Percentiles rank a stretch among this genome's conserved stretches.
These are phyloP conservation scores for Drosophila peninsularis DNA, from an alignment of 2,888 invertebrate genomes.

Conservation along the genomic window DNA sequence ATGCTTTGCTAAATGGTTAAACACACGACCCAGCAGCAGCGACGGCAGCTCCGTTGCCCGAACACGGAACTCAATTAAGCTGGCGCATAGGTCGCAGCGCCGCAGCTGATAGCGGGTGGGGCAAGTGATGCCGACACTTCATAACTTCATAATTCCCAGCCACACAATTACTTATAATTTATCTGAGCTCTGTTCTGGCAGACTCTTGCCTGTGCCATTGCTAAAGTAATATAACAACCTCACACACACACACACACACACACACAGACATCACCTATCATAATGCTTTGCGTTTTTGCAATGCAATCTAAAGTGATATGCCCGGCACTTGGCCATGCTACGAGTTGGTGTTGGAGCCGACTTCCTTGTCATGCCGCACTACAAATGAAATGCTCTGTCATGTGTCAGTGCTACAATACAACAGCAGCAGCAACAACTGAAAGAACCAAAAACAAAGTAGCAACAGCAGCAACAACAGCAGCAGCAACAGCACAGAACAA, in stretches of 20 bases:
- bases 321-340: slow-evolving; percentile 33
- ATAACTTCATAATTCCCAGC: slow-evolving; percentile 59
- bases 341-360: slow-evolving; percentile 38
- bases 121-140: slow-evolving; percentile 45
- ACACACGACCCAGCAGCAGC: slow-evolving; percentile 22
- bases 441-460: slow-evolving; percentile 47
- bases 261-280: slow-evolving; percentile 3
- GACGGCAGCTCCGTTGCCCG: slow-evolving; percentile 7
- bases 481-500: slow-evolving; percentile 58
- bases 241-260: neutral
- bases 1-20: slow-evolving; percentile 55
- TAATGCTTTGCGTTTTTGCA: slow-evolving; percentile 44
- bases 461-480: neutral
- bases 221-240: slow-evolving; percentile 6
- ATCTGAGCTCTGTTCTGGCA: slow-evolving; percentile 44
- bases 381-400: slow-evolving; percentile 80
- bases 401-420: slow-evolving; percentile 74
- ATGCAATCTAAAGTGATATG: slow-evolving; percentile 57
- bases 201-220: slow-evolving; percentile 7
- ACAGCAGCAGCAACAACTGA: slow-evolving; percentile 29
- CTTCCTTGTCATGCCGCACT: slow-evolving; percentile 70
- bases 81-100: slow-evolving; percentile 6
- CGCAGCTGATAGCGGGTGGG: slow-evolving; percentile 10
- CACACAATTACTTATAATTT: slow-evolving; percentile 60
- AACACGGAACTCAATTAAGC: slow-evolving; percentile 63